Conservation (phyloP, 2,888 invertebrate genomes). For the Scaptomyza parva region DNA sequence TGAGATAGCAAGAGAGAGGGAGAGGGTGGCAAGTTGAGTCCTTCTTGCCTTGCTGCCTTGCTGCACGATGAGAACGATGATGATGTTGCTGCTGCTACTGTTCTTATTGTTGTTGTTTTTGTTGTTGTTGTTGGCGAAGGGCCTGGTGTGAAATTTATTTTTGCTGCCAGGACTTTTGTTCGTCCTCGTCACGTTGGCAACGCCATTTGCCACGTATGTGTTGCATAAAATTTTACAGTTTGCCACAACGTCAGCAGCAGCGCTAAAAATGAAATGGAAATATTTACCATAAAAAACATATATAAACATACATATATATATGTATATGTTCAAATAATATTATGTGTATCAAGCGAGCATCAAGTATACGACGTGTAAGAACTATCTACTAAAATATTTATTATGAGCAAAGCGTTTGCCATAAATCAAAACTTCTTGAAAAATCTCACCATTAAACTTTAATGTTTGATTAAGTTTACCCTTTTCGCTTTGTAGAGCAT, state of each 20-base stretch:
- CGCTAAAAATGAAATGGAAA: conserved; percentile 40
- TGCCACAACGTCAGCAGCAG: conserved; percentile 42
- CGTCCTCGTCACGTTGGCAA: conserved; percentile 62
- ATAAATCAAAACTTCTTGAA: no score
- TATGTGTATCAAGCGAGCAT: conserved; percentile 6
- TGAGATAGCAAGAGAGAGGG: background rate
- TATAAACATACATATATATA: no score
- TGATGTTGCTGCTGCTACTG: conserved; percentile 5
- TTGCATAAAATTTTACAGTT: conserved; percentile 65
- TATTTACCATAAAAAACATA: no score
- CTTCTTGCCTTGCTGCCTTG: no score
- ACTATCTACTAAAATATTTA: background rate
- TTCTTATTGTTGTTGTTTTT: background rate
- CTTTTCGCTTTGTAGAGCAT: background rate
- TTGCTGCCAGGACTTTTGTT: conserved; percentile 54
- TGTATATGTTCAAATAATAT: conserved; percentile 13
- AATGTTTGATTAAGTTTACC: no score
- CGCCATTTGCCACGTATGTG: conserved; percentile 58
- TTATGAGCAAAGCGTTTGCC: no score
- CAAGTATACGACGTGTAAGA: background rate
- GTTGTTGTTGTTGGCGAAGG: background rate
- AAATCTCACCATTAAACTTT: no score
- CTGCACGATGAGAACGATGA: background rate
- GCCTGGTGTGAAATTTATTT: conserved; percentile 70
- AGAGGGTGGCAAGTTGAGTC: conserved; percentile 6